Evolutionary conservation across 2,113 vertebrate genomes (phyloP).

Genomic region (Lophius piscatorius): DNA sequence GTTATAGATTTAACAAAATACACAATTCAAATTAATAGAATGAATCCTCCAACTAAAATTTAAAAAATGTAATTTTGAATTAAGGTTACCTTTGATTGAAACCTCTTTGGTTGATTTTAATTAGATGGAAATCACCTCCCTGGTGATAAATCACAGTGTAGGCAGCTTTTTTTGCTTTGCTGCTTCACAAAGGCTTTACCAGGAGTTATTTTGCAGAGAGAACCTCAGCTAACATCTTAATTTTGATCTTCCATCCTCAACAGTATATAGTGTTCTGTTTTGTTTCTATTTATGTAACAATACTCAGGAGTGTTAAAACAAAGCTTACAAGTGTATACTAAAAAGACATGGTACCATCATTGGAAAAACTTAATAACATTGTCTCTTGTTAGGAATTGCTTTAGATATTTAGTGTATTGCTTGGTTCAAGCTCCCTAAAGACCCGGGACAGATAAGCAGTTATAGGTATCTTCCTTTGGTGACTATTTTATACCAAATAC

Average conservation of each 20-base stretch:
- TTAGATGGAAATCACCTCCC: slow-evolving; percentile 49
- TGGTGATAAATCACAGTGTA: slow-evolving; percentile 55
- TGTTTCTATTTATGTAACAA: slow-evolving; percentile 41
- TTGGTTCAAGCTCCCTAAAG: no score
- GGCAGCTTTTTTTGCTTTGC: slow-evolving; percentile 14
- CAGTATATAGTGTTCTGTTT: neutral
- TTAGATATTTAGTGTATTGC: no score
- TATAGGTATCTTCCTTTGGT: no score
- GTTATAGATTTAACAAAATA: neutral
- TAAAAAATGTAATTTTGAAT: no score
- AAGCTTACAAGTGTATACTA: slow-evolving; percentile 36
- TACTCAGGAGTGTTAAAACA: slow-evolving; percentile 34
- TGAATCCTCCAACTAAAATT: no score
- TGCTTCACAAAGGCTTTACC: slow-evolving; percentile 17
- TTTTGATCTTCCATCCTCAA: slow-evolving; percentile 16
- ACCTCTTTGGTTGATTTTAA: slow-evolving; percentile 57
- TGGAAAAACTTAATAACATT: no score
- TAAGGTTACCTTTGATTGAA: slow-evolving; percentile 33
- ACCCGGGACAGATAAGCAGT: no score
- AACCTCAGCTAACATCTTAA: slow-evolving; percentile 20
- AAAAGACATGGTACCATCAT: slow-evolving; percentile 31
- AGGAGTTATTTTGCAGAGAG: slow-evolving; percentile 14
- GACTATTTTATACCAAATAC: no score
- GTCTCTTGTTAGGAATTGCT: no score
- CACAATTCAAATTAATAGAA: no score